Evolutionary conservation across 2,797 vertebrate species (phyloP).

Genomic region (Leptodactylus fallax): DNA sequence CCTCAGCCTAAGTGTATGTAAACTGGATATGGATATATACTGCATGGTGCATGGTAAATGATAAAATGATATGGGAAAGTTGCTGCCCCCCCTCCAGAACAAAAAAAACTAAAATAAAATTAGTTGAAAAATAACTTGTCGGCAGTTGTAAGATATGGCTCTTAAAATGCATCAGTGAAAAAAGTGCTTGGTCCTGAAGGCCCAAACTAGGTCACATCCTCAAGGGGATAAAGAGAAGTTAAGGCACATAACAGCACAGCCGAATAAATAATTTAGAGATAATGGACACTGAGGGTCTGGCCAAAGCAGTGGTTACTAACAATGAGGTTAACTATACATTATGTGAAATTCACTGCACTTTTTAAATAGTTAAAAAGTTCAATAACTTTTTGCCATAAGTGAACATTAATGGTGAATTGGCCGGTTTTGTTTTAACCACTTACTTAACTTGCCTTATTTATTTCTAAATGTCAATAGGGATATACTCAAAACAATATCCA

Average conservation of each 20-base stretch:
- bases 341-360: background rate
- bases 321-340: background rate
- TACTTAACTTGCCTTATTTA: background rate
- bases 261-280: conserved; percentile 2
- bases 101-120: no score
- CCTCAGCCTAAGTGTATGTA: no score
- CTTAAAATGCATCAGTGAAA: background rate
- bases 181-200: no score
- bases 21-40: no score
- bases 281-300: background rate
- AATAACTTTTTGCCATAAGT: background rate
- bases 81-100: no score
- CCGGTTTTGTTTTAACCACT: background rate
- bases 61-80: no score
- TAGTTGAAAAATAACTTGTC: no score
- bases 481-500: conserved; percentile 8
- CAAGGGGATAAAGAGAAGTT: background rate
- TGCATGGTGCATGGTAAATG: no score
- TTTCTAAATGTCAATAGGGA: background rate
- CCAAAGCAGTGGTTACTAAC: background rate
- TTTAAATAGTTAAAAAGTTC: background rate
- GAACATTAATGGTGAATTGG: background rate
- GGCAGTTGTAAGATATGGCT: background rate
- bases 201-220: no score
- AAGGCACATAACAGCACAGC: background rate